Evolutionary conservation across 2,113 vertebrate genomes (phyloP), one percentile per base, ranked within the genome.

Genomic region (Eudorcas thomsonii): DNA sequence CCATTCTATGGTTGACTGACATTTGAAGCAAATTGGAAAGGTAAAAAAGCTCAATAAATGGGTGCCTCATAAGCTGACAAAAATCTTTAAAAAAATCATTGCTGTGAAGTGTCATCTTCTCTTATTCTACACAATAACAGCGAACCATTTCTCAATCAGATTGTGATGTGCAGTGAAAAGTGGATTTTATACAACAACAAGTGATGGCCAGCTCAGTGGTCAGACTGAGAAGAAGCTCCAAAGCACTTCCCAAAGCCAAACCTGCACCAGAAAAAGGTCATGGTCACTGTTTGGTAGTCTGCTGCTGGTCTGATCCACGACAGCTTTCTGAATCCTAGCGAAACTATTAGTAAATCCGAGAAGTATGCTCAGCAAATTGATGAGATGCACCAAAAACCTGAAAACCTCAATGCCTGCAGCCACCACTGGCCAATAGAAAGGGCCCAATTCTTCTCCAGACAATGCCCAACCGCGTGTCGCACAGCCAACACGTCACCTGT

Each of bases 1-100:
- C 9, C 17, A 21, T 71, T 21, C 4, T 36, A 36, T 10, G 11
- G n/a, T 71, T n/a, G 21, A 21, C 11, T 71, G 64, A 9, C 9
- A 71, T 71, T 71, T 71, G 64, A 71, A 36, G 17, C 64, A 71
- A 71, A 71, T 11, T 21, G 9, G 64, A 71, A 71, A 21, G 9
- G 17, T 36, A 17, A 21, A 67, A 71, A n/a, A 67, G n/a, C 9
- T 71, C 4, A 0, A 21, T 36, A 71, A 2, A 0, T 71, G 64
- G 64, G n/a, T 71, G n/a, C 17, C 64, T 36, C n/a, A 5, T 71
- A 9, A 71, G 17, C 64, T 71, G 11, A 71, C 64, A 4, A 67
- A 67, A 67, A 10, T 8, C 19, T 17, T 19, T 10, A 19, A 67
- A 33, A 21, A 21, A 45, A 8, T 67, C 0, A 2, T 1, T 36